Evolutionary conservation across 2,888 invertebrate species (phyloP).

Genomic region (Myopa testacea): DNA sequence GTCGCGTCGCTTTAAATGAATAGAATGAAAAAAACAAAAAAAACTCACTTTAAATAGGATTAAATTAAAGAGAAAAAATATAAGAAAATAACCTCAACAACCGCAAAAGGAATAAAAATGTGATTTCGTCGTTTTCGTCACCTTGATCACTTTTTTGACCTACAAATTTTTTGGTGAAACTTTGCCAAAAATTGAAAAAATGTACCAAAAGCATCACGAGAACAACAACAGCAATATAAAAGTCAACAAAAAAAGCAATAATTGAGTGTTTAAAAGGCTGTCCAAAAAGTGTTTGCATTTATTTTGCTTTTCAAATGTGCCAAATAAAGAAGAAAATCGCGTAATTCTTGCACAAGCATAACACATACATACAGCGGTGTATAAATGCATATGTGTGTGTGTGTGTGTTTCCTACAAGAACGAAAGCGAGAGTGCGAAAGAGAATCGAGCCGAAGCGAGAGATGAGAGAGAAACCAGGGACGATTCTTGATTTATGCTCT

Average conservation of each 20-base stretch:
- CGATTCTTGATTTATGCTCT: no score
- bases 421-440: no score
- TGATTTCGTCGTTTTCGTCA: neutral
- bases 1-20: constrained; percentile 26
- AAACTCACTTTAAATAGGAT: neutral
- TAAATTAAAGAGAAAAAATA: neutral
- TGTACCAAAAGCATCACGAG: neutral
- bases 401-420: neutral
- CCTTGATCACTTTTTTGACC: neutral
- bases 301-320: neutral
- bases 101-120: neutral
- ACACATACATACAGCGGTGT: neutral
- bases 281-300: no score
- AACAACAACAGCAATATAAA: neutral
- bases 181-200: constrained; percentile 19
- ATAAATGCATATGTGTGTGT: constrained; percentile 10
- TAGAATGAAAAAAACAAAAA: neutral
- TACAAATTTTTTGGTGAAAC: constrained; percentile 2
- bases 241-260: constrained; percentile 1
- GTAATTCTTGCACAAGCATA: constrained; percentile 23
- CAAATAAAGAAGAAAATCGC: constrained; percentile 37
- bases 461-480: neutral
- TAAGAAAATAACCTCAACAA: neutral
- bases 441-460: no score
- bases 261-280: neutral